phyloP scores from a whole-genome alignment of 2,113 vertebrate species.

The Epinephelus cyanopodus region DNA sequence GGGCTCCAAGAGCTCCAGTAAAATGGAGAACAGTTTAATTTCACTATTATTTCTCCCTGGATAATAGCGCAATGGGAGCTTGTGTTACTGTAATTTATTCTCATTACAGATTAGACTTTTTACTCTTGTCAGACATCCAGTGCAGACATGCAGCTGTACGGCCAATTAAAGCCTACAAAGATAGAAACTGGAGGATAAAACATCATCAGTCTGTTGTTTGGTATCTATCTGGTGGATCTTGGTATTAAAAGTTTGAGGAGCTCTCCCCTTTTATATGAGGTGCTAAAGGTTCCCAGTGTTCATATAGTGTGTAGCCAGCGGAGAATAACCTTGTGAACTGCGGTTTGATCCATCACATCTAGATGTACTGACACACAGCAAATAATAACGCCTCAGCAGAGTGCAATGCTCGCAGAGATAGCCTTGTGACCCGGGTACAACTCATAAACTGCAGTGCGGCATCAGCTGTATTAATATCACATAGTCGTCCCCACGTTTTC shows the following conservation, averaged over 20 bases:
- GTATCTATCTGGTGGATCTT: constrained; percentile 13
- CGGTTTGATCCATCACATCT: constrained; percentile 59
- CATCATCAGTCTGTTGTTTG: constrained; percentile 11
- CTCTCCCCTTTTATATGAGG: constrained; percentile 38
- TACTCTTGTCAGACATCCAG: constrained; percentile 43
- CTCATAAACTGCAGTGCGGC: constrained; percentile 86
- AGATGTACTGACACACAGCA: constrained; percentile 61
- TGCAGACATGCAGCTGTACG: constrained; percentile 40
- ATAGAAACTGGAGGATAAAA: constrained; percentile 24
- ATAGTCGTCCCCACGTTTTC: constrained; percentile 62
- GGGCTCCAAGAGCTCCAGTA: constrained; percentile 29
- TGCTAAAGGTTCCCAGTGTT: constrained; percentile 37
- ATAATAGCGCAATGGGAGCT: constrained; percentile 51
- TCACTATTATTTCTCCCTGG: constrained; percentile 43
- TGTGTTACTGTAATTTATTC: constrained; percentile 60
- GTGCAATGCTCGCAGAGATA: constrained; percentile 58
- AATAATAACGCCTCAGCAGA: constrained; percentile 60
- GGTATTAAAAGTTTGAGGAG: constrained; percentile 67
- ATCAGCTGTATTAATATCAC: constrained; percentile 79
- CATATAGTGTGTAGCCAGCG: constrained; percentile 49
- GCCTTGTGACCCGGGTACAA: constrained; percentile 73
- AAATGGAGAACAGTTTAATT: constrained; percentile 60
- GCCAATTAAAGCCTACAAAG: constrained; percentile 47
- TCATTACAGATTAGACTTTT: constrained; percentile 66
- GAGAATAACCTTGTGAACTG: constrained; percentile 66